These are phyloP conservation scores for Hydrozoanthus gracilis DNA, from an alignment of 92 coral and sea anemone genomes.

Conservation along the genomic window DNA sequence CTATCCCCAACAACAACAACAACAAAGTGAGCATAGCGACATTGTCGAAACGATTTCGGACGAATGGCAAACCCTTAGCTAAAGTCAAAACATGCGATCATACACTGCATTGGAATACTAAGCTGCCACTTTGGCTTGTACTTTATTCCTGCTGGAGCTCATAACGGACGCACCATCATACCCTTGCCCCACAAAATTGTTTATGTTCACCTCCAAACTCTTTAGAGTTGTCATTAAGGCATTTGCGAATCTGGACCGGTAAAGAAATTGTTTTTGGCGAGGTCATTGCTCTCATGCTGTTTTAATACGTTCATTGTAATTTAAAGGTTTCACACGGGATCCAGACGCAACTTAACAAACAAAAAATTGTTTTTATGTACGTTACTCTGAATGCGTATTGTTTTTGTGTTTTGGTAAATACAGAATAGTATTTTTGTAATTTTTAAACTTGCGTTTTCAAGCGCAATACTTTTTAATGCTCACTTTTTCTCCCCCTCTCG, in stretches of 20 bases:
- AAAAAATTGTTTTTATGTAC: background rate
- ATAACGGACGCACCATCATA: slow-evolving; percentile 57
- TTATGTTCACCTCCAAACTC: slow-evolving; percentile 40
- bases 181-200: slow-evolving; percentile 53
- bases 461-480: too few relatives aligned
- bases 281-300: too few relatives aligned
- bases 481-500: too few relatives aligned
- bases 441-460: too few relatives aligned
- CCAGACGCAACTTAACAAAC: slow-evolving; percentile 1
- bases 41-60: slow-evolving; percentile 50
- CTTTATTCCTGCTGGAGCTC: slow-evolving; percentile 53
- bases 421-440: too few relatives aligned
- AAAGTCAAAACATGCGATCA: slow-evolving; percentile 52
- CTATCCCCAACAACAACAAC: too few relatives aligned
- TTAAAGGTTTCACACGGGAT: slow-evolving; percentile 1
- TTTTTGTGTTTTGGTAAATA: background rate
- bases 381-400: slow-evolving; percentile 4
- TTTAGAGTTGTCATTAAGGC: slow-evolving; percentile 12
- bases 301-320: too few relatives aligned
- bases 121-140: slow-evolving; percentile 53
- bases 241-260: too few relatives aligned
- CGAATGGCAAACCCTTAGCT: slow-evolving; percentile 37
- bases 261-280: background rate
- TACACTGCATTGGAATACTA: slow-evolving; percentile 60
- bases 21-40: slow-evolving; percentile 42